Base-by-base conservation (phyloP, 2,888 invertebrate species). In the Maniola hyperantus region DNA sequence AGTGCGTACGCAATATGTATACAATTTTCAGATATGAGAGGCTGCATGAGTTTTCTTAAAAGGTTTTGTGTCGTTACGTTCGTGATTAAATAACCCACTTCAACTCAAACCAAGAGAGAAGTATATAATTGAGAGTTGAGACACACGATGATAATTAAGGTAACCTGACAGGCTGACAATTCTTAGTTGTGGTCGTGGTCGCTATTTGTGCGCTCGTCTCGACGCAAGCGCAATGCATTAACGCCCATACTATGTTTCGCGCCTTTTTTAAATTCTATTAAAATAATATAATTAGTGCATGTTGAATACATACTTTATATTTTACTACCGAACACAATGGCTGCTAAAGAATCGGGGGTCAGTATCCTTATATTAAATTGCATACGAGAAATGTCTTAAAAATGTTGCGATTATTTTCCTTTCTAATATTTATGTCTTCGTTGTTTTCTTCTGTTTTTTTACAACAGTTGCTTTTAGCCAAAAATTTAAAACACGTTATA, bases 121-220 rank as follows among this genome's bases (percentile, higher is more conserved):
- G 39, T 60, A 68, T 26, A 26, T 2, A 26, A 46, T 46, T 15
- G 13, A 13, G 46, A 46, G 39, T 68, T 66, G 61, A 64, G 68
- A 68, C 53, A 54, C 60, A 50, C 68, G 66, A 55, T 68, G 53
- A 71, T 66, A 53, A 66, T 62, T 61, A 53, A 57, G 53, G 66
- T 66, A 64, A 60, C 57, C 58, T 61, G 66, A 59, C 62, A 62
- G 60, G 6, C n/a, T 50, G 8, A 34, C 20, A 8, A 51, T 44
- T 26, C 48, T 72, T 78, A 83, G 85, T 83, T 70, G 74, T 79
- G 77, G 75, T 82, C 79, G 82, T 78, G 75, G 76, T 74, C 75
- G 79, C 79, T 74, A 72, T 74, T 77, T 70, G 82, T 76, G 80
- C 83, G 81, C 81, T 75, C 81, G 82, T 71, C 67, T 77, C 72